Evolutionary conservation across 2,888 invertebrate species (phyloP).

Genomic region (Venusia cambrica): DNA sequence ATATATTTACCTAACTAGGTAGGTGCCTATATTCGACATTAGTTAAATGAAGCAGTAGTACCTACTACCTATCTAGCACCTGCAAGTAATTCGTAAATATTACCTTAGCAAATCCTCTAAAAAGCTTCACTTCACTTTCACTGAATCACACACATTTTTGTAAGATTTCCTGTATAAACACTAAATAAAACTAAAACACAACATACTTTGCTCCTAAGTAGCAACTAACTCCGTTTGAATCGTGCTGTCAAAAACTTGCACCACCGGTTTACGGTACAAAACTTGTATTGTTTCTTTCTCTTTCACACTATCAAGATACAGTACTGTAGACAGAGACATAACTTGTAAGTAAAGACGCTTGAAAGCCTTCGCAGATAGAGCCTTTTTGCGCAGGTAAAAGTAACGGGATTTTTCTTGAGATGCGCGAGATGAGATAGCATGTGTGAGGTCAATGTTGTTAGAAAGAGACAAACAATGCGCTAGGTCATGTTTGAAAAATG

Average conservation of each 20-base stretch:
- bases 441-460: conserved; percentile 46
- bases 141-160: conserved; percentile 33
- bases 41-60: no score
- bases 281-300: conserved; percentile 45
- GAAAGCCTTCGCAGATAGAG: conserved; percentile 60
- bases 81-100: no score
- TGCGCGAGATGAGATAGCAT: conserved; percentile 64
- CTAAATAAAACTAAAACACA: conserved; percentile 44
- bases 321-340: conserved; percentile 40
- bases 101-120: conserved; percentile 26
- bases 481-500: conserved; percentile 61
- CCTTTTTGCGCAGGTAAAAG: conserved; percentile 80
- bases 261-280: conserved; percentile 64
- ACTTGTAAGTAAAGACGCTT: conserved; percentile 23
- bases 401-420: conserved; percentile 79
- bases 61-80: no score
- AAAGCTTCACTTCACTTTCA: conserved; percentile 30
- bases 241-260: conserved; percentile 78
- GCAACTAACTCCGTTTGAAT: conserved; percentile 58
- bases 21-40: no score
- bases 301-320: conserved; percentile 23
- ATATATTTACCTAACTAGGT: conserved; percentile 41
- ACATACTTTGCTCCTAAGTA: conserved; percentile 50
- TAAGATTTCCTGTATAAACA: conserved; percentile 36
- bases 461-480: conserved; percentile 47